Base-by-base conservation (phyloP, 2,113 vertebrate genomes). In the Tetrao urogallus region DNA sequence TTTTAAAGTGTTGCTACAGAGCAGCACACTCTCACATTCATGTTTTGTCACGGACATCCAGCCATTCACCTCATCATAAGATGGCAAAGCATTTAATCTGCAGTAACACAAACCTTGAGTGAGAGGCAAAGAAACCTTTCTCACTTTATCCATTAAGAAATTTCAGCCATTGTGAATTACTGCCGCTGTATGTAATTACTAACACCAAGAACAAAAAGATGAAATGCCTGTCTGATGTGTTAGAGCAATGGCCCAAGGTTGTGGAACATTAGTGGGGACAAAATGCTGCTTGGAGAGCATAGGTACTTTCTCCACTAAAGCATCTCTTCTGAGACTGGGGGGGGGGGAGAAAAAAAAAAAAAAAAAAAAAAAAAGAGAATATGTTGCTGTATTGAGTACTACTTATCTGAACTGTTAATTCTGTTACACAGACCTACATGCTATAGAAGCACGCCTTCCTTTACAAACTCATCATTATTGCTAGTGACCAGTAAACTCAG, bases 141-240 rank as follows among this genome's bases (percentile, higher is more conserved):
- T 64, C 45, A 18, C 27, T 76, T 80, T 12, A 86, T 42, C 57
- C 52, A 48, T 61, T 80, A 52, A 81, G 66, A 93, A 34, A 56
- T 65, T 81, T 88, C 47, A 86, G 22, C 57, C 91, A 27, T 57
- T 83, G 52, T 57, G 60, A 89, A 90, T 87, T 92, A 94, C 42
- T 80, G 67, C 87, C 72, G 43, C 38, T 36, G 17, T 20, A 63
- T 0, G 1, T 88, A 87, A 89, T 76, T 82, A 74, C 43, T 75
- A 69, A 71, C 32, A 60, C 12, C 48, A 69, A 82, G 93, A 92
- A 92, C 20, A 93, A 77, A 81, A 85, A 83, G 66, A 89, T 20
- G 12, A 94, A 89, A 81, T 56, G 57, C 11, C 72, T 83, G 47
- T 43, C 57, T 81, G 64, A 54, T 78, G 75, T 8, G 17, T 75